Base-by-base conservation (phyloP, 2,888 invertebrate genomes). In the Tanytarsus gracilentus region DNA sequence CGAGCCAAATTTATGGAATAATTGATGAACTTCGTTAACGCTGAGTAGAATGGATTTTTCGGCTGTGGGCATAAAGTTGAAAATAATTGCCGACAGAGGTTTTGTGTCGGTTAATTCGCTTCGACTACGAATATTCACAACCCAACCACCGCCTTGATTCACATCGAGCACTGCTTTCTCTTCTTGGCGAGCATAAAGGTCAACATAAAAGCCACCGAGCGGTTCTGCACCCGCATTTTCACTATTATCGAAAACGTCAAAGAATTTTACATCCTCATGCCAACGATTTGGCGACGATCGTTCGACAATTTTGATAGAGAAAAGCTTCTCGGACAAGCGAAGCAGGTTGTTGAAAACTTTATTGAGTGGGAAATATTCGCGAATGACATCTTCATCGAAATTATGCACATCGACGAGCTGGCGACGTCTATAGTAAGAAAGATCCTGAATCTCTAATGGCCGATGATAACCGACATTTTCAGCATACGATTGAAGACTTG, bases 1-100 rank as follows among this genome's bases (percentile, higher is more conserved):
- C 65, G 88, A 85, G 0, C 97, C 98, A 71, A 97, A 91, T 78
- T 87, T 85, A 68, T 82, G 80, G 71, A 95, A 94, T 7, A 96
- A 71, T 39, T 79, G 76, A 44, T 80, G 76, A 0, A 95, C 83
- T 69, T 94, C 90, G 58, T 80, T 79, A 65, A 91, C 85, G 3
- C 82, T 79, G 18, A 97, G 74, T 33, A 90, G 73, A 0, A 86
- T 82, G 4, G 85, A 86, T 66, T 79, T 79, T 1, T 79, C 81
- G 0, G 87, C 85, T 23, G 83, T 76, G 66, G 79, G 79, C 9
- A 30, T 58, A 68, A 96, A 88, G 73, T 91, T 92, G 67, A 93
- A 88, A 64, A 93, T 83, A 29, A 96, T 73, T 9, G 89, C 86
- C 16, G 88, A 83, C 14, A 94, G 74, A 0, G 96, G 93, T 62